These are phyloP conservation scores for Alca torda DNA, from an alignment of 2,797 vertebrate species.

Conservation along the genomic window DNA sequence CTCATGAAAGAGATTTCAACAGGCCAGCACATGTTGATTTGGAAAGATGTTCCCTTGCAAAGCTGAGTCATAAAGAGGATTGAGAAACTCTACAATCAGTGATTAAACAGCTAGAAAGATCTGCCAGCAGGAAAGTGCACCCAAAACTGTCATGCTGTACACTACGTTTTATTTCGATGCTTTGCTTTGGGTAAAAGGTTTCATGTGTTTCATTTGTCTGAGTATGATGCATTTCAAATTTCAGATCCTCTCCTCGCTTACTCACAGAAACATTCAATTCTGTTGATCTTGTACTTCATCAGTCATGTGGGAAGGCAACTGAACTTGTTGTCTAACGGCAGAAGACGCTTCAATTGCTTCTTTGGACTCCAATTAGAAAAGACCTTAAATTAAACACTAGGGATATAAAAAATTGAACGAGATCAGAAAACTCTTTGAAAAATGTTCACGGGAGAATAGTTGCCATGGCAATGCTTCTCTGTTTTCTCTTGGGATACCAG, in stretches of 20 bases:
- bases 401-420: background rate
- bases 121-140: background rate
- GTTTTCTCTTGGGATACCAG: background rate
- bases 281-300: background rate
- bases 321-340: background rate
- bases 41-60: constrained; percentile 18
- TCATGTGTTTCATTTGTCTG: constrained; percentile 6
- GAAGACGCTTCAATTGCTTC: background rate
- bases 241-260: constrained; percentile 1
- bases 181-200: background rate
- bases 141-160: background rate
- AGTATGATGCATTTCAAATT: background rate
- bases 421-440: background rate
- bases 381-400: background rate
- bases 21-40: background rate
- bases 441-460: background rate
- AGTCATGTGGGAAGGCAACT: background rate
- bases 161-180: background rate
- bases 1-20: constrained; percentile 8
- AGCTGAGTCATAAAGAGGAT: constrained; percentile 49
- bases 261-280: background rate
- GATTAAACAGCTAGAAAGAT: constrained; percentile 14
- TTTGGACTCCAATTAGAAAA: constrained; percentile 12
- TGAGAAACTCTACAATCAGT: background rate
- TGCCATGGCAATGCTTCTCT: constrained; percentile 6